Percentiles rank a stretch among this genome's conserved stretches.
These are phyloP conservation scores for Agonum fuliginosum DNA, from an alignment of 2,888 invertebrate species.

Conservation along the genomic window DNA sequence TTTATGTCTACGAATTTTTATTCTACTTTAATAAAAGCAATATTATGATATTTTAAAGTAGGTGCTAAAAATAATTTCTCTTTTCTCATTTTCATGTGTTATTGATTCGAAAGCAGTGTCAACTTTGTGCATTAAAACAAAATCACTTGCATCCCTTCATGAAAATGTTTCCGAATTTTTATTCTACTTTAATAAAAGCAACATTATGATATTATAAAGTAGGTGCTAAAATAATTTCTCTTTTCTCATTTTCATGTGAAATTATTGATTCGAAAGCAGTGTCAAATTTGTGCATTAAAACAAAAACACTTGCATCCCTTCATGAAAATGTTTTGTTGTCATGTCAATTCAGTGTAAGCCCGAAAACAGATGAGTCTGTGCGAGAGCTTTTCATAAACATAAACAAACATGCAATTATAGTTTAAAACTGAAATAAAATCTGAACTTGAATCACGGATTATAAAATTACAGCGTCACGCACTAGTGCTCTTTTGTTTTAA, in stretches of 20 bases:
- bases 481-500: neutral
- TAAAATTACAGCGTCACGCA: slow-evolving; percentile 8
- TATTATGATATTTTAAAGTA: no score
- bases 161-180: no score
- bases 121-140: no score
- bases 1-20: no score
- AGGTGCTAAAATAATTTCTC: no score
- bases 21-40: no score
- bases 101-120: no score
- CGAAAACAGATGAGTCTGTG: neutral
- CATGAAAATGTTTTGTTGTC: neutral
- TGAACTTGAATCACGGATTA: slow-evolving; percentile 5
- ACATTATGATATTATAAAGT: no score
- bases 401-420: slow-evolving; percentile 27
- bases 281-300: neutral
- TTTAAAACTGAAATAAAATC: slow-evolving; percentile 23
- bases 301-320: slow-evolving; percentile 3
- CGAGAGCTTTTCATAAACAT: slow-evolving; percentile 5
- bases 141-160: no score
- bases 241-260: neutral
- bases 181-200: no score
- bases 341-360: neutral
- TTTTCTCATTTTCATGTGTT: no score
- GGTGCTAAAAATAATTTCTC: no score
- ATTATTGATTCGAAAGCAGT: neutral